Base-by-base conservation (phyloP, 92 coral and sea anemone genomes). In the Heliopora coerulea region DNA sequence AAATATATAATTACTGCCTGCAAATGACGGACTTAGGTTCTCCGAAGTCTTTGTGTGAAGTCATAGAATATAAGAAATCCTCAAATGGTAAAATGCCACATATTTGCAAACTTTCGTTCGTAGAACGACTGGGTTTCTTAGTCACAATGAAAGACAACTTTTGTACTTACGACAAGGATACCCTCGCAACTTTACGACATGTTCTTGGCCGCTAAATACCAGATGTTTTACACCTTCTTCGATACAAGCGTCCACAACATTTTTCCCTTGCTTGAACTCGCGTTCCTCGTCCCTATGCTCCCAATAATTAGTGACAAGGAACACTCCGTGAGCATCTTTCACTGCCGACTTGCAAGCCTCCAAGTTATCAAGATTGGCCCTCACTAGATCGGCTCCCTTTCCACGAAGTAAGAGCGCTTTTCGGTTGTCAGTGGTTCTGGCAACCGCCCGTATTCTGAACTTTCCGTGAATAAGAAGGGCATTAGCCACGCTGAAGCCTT, bases 241-340 rank as follows among this genome's bases (percentile, higher is more conserved):
- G 40, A 78, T 78, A 54, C 89, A 85, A 12, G 73, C 78, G 49
- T 85, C 89, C 25, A 78, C 75, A 15, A 83, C 89, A 61, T 88
- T 83, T 76, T 85, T 88, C 19, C 92, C 92, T 63, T 88, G 92
- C 19, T 67, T 78, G 21, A 88, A 66, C 63, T 88, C 92, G n/a
- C 83, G 83, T 49, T 88, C 80, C 25, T 59, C 74, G 52, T 83
- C 79, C 26, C 80, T 62, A 56, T 88, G 89, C 70, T 88, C 89
- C 92, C 92, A 88, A 74, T 78, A 88, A 54, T 88, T 84, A 4
- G 92, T 88, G 10, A 88, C 92, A 37, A 88, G n/a, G 49, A 81
- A 88, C 56, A 88, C 92, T 14, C 84, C 92, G 40, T 85, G 62
- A 3, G 87, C 83, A 19, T 88, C 92, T 27, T 61, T 79, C n/a